Conservation (phyloP, 2,113 vertebrate species). For the Leptosomus discolor region DNA sequence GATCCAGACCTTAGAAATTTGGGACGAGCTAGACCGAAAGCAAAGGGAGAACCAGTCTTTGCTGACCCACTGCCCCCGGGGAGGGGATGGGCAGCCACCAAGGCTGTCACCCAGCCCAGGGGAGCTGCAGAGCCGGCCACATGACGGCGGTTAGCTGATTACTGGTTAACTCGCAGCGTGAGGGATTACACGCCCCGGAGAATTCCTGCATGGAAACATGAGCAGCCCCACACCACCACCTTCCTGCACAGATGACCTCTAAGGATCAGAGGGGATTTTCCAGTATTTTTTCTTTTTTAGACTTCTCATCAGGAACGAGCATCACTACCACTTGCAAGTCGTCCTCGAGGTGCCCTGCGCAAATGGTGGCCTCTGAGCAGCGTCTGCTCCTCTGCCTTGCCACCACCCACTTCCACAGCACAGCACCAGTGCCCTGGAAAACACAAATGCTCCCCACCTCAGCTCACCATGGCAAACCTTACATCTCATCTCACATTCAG, state of each 20-base stretch:
- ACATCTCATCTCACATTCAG: background rate
- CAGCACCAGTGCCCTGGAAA: background rate
- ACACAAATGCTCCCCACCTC: background rate
- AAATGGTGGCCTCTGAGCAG: background rate
- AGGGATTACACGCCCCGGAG: slow-evolving; percentile 45
- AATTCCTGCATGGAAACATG: slow-evolving; percentile 53
- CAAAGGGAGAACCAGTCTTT: background rate
- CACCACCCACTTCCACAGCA: background rate
- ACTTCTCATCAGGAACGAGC: background rate
- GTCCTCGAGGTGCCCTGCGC: background rate
- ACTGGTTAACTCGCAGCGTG: slow-evolving; percentile 35
- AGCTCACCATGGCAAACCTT: fast-evolving
- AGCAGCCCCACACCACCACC: background rate
- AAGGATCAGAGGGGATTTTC: background rate
- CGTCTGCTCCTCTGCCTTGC: background rate
- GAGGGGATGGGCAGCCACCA: background rate
- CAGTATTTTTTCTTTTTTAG: background rate
- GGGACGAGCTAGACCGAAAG: background rate
- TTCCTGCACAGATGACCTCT: slow-evolving; percentile 1
- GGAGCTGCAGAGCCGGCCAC: background rate
- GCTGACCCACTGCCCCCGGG: background rate
- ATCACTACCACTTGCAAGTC: background rate
- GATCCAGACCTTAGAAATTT: background rate
- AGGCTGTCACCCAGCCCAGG: background rate
- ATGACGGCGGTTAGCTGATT: slow-evolving; percentile 33